Conservation (phyloP, 2,888 invertebrate genomes). For the Apodemia mormo region DNA sequence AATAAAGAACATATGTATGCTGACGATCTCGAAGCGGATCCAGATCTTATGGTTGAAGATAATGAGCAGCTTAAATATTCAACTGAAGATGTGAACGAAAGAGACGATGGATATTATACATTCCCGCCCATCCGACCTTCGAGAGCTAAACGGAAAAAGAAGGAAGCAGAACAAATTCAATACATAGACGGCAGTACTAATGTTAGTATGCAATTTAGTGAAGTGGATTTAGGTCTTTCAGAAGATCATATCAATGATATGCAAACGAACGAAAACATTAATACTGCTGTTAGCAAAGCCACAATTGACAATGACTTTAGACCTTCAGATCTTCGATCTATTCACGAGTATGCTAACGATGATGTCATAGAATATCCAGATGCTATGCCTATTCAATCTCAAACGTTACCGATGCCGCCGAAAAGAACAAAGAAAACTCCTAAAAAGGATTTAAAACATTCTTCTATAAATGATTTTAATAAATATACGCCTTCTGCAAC, state of each 20-base stretch:
- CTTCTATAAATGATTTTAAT: conserved; percentile 65
- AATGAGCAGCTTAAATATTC: conserved; percentile 63
- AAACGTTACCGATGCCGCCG: conserved; percentile 75
- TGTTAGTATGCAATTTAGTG: conserved; percentile 70
- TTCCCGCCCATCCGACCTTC: conserved; percentile 81
- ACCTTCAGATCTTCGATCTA: conserved; percentile 64
- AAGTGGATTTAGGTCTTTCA: conserved; percentile 67
- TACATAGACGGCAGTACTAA: conserved; percentile 72
- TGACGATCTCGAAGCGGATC: conserved; percentile 65
- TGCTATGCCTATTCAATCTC: conserved; percentile 65
- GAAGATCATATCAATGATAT: conserved; percentile 76
- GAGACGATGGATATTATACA: conserved; percentile 78
- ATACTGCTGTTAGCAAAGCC: conserved; percentile 49
- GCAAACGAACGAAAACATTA: conserved; percentile 42
- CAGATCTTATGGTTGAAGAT: conserved; percentile 63
- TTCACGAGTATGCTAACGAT: conserved; percentile 75
- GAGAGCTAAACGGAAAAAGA: conserved; percentile 78
- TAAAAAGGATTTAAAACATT: conserved; percentile 57
- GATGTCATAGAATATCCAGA: conserved; percentile 80
- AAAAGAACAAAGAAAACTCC: conserved; percentile 62
- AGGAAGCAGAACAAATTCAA: conserved; percentile 58
- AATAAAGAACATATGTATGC: conserved; percentile 60
- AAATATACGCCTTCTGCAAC: conserved; percentile 48
- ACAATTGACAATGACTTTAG: conserved; percentile 54
- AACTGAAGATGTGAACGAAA: conserved; percentile 69